These are phyloP conservation scores for Apamea anceps DNA, from an alignment of 2,888 invertebrate genomes.

Conservation along the genomic window DNA sequence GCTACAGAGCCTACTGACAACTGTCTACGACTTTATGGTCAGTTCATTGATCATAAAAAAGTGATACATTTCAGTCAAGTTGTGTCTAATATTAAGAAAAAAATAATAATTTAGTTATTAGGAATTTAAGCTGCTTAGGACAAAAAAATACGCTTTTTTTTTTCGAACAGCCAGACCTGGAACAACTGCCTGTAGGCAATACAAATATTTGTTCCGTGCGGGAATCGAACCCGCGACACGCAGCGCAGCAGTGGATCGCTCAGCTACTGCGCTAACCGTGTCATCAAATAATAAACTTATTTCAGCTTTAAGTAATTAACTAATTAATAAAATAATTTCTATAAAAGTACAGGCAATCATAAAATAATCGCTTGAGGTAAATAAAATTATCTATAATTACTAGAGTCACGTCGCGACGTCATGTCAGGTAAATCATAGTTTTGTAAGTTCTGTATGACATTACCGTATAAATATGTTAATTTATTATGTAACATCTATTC, in stretches of 20 bases:
- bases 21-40: too few relatives aligned
- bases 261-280: too few relatives aligned
- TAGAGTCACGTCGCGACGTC: not conserved
- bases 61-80: too few relatives aligned
- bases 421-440: constrained; percentile 4
- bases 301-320: not conserved
- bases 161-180: too few relatives aligned
- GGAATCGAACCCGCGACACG: too few relatives aligned
- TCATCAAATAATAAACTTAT: too few relatives aligned
- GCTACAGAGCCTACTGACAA: too few relatives aligned
- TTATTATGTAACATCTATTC: not conserved
- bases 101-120: not conserved
- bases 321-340: not conserved
- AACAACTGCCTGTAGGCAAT: too few relatives aligned
- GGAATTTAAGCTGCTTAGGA: not conserved
- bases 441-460: not conserved
- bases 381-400: constrained; percentile 1
- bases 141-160: not conserved
- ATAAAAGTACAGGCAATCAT: not conserved
- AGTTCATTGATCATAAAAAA: too few relatives aligned
- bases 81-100: too few relatives aligned
- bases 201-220: too few relatives aligned
- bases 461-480: constrained; percentile 22
- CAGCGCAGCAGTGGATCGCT: too few relatives aligned
- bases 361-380: not conserved